Evolutionary conservation across 2,113 vertebrate genomes (phyloP).

Genomic region (Athene noctua): DNA sequence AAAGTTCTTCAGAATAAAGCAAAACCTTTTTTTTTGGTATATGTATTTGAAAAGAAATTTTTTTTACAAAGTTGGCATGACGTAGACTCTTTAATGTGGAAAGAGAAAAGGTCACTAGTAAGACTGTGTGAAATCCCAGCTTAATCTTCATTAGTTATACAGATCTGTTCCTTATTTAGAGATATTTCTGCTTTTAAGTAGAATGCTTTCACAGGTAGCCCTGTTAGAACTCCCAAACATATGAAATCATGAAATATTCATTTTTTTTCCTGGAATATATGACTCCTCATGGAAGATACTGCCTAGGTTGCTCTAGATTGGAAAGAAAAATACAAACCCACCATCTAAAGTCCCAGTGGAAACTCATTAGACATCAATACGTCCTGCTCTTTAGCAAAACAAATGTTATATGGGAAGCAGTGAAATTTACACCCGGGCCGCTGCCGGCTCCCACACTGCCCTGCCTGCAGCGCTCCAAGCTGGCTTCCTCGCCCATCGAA

Average conservation of each 20-base stretch:
- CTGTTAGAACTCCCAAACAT: background rate
- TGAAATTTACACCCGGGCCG: background rate
- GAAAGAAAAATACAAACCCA: background rate
- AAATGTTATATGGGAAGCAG: background rate
- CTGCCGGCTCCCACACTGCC: background rate
- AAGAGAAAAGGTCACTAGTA: background rate
- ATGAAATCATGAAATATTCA: background rate
- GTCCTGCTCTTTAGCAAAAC: background rate
- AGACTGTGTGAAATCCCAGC: conserved; percentile 23
- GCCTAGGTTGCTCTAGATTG: background rate
- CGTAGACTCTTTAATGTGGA: conserved; percentile 36
- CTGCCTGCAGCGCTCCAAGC: background rate
- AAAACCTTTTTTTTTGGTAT: background rate
- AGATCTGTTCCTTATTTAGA: background rate
- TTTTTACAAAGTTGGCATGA: background rate
- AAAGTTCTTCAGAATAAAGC: background rate
- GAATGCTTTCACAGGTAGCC: conserved; percentile 15
- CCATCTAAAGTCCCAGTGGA: background rate
- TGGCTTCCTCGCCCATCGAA: background rate
- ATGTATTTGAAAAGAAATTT: background rate
- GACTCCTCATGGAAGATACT: background rate
- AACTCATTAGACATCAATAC: background rate
- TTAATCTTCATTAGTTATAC: conserved; percentile 5
- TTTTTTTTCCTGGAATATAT: background rate
- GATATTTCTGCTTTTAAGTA: background rate